Conservation (phyloP, 2,797 vertebrate genomes). For the Sciurus carolinensis region DNA sequence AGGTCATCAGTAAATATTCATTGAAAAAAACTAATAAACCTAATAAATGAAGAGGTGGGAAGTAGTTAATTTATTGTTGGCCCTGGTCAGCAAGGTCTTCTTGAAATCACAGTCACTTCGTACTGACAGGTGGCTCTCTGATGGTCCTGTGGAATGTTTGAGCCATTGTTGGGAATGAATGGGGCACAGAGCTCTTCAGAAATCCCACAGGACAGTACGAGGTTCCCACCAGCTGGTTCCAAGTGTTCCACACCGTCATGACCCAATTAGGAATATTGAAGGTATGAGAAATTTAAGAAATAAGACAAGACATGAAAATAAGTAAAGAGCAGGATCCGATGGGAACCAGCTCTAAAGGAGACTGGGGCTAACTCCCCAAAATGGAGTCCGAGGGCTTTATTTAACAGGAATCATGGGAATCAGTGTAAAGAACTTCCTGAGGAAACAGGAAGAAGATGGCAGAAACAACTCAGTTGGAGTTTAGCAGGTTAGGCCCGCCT, state of each 20-base stretch:
- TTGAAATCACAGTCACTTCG: conserved; percentile 49
- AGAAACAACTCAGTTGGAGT: too few relatives aligned
- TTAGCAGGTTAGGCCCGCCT: too few relatives aligned
- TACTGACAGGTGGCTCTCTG: conserved; percentile 64
- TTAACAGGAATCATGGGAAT: too few relatives aligned
- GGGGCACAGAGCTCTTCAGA: conserved; percentile 71
- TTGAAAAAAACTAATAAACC: background rate
- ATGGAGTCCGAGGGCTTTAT: too few relatives aligned
- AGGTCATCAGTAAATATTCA: conserved; percentile 17
- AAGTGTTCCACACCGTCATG: background rate
- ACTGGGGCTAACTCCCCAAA: too few relatives aligned
- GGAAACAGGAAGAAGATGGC: too few relatives aligned
- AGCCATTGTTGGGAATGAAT: conserved; percentile 71
- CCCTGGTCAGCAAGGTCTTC: conserved; percentile 21
- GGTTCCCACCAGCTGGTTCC: background rate
- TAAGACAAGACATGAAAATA: too few relatives aligned
- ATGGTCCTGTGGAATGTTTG: conserved; percentile 29
- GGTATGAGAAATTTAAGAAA: too few relatives aligned
- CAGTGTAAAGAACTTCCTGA: too few relatives aligned
- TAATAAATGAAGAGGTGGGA: conserved; percentile 46
- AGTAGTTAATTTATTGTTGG: conserved; percentile 49
- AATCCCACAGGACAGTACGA: background rate
- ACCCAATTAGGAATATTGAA: too few relatives aligned
- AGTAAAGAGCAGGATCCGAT: too few relatives aligned
- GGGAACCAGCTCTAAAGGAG: too few relatives aligned